Percentiles rank a stretch among this genome's conserved stretches.
These are phyloP conservation scores for Drosophila ambigua DNA, from an alignment of 1,140 invertebrate genomes.

Conservation along the genomic window DNA sequence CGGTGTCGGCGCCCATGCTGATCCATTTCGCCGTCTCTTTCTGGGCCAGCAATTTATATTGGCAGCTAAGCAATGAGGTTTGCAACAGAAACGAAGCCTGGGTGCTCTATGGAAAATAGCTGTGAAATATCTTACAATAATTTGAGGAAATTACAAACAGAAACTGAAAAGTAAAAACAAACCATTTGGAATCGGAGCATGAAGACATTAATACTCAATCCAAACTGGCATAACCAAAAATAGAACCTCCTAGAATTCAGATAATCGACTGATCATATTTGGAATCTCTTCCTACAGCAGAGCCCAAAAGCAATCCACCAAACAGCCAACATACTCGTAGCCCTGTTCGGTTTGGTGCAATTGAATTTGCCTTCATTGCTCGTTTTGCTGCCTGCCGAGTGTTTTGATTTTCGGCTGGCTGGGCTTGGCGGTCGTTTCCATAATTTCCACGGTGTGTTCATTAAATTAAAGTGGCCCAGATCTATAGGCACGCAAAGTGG, in stretches of 20 bases:
- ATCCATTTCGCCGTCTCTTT: constrained; percentile 42
- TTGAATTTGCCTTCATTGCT: constrained; percentile 10
- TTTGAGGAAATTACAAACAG: too few relatives aligned
- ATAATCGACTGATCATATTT: too few relatives aligned
- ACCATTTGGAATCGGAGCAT: not conserved
- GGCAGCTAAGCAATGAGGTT: constrained; percentile 20
- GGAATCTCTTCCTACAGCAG: too few relatives aligned
- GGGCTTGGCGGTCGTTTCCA: constrained; percentile 51
- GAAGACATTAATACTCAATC: not conserved
- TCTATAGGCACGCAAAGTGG: constrained; percentile 74
- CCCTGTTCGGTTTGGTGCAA: not conserved
- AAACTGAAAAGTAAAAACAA: too few relatives aligned
- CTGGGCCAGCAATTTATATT: constrained; percentile 32
- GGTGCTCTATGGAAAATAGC: constrained; percentile 1
- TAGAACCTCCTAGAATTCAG: too few relatives aligned
- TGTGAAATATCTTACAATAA: not conserved
- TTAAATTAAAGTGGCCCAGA: constrained; percentile 73
- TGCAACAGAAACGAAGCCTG: not conserved
- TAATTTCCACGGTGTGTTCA: constrained; percentile 59
- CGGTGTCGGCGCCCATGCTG: not conserved
- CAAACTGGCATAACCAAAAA: too few relatives aligned
- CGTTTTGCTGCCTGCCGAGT: constrained; percentile 23
- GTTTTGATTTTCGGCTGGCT: constrained; percentile 28
- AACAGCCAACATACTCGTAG: constrained; percentile 18
- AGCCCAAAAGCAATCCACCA: constrained; percentile 6